Base-by-base conservation (phyloP, 2,888 invertebrate species). In the Pegoplata infirma region DNA sequence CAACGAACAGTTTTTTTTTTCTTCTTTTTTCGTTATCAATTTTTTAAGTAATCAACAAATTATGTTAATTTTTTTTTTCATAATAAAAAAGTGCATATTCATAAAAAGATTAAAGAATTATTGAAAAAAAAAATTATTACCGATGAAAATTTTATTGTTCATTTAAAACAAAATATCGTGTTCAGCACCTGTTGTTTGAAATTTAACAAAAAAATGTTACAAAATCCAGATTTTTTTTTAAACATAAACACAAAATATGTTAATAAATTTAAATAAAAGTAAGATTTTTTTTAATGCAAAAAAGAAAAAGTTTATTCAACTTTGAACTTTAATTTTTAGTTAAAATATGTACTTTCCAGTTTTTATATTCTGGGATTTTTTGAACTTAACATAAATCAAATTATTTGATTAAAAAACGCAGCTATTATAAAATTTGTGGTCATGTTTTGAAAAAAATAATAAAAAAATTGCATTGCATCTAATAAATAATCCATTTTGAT, bases 291-390 rank as follows among this genome's bases (percentile, higher is more conserved):
- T 5, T 25, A 25, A n/a, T 40, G 36, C n/a, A 40, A 40, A 14
- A 51, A 49, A 49, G 3, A 63, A 64, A 51, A 44, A 2, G 59
- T 51, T 74, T 74, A 74, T 46, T 61, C 2, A 74, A 53, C 74
- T 74, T 67, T 61, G 25, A 74, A 74, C 74, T 74, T 59, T 10
- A 28, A n/a, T n/a, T n/a, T n/a, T n/a, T n/a, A n/a, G n/a, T n/a
- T n/a, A n/a, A n/a, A n/a, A n/a, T n/a, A n/a, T n/a, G n/a, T n/a
- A n/a, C n/a, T n/a, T n/a, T n/a, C n/a, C n/a, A n/a, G n/a, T n/a
- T n/a, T n/a, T n/a, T n/a, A n/a, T n/a, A n/a, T n/a, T n/a, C n/a
- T n/a, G n/a, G n/a, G n/a, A n/a, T n/a, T n/a, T n/a, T n/a, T n/a
- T n/a, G n/a, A n/a, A n/a, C n/a, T n/a, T n/a, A n/a, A n/a, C n/a